Conservation (phyloP, 2,888 invertebrate genomes). For the Ceratothoa steindachneri region DNA sequence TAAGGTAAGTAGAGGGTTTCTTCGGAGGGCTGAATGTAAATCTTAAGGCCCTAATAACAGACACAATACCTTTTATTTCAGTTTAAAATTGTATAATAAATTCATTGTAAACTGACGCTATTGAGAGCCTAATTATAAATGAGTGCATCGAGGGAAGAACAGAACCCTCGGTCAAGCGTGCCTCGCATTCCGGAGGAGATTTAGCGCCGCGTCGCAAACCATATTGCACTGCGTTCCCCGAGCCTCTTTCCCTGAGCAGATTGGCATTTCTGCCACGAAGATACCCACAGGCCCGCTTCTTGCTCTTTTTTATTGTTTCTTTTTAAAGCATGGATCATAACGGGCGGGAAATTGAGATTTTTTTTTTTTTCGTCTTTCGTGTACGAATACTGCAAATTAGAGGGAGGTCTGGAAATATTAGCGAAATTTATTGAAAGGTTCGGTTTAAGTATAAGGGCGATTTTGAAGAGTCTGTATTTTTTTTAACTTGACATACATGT, state of each 20-base stretch:
- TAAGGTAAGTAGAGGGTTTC: background rate
- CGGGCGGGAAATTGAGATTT: background rate
- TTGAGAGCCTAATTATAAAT: background rate
- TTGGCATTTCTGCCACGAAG: too few species aligned
- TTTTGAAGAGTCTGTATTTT: too few species aligned
- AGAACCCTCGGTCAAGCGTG: background rate
- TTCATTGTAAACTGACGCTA: background rate
- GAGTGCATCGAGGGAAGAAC: background rate
- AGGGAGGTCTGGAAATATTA: too few species aligned
- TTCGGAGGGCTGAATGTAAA: background rate
- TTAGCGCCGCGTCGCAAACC: background rate
- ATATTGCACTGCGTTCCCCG: background rate
- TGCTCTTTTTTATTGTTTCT: background rate
- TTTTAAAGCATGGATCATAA: background rate
- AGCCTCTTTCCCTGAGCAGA: too few species aligned
- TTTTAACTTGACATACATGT: too few species aligned
- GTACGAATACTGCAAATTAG: too few species aligned
- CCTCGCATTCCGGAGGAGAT: background rate
- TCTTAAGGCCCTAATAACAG: background rate
- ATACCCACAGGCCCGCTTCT: background rate
- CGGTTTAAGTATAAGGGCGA: too few species aligned
- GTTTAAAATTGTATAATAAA: background rate
- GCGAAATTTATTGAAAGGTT: too few species aligned
- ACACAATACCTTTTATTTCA: background rate
- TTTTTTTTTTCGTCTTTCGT: background rate